A percentile compares a stretch with the other conserved stretches of the same genome.
These are phyloP conservation scores for Cossypha heuglini DNA, from an alignment of 2,797 vertebrate genomes.

Conservation along the genomic window DNA sequence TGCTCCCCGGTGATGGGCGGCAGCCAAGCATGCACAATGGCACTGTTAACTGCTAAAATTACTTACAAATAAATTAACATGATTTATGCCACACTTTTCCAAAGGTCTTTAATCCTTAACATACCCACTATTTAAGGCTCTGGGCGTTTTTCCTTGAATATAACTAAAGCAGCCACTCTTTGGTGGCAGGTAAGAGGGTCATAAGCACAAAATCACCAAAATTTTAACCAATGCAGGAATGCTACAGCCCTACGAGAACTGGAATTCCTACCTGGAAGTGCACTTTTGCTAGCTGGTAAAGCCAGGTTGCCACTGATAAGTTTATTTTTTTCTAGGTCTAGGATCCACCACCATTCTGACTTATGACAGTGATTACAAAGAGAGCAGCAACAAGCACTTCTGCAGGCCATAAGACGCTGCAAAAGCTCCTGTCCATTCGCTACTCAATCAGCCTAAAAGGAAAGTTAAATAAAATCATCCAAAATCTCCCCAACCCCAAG, in stretches of 20 bases:
- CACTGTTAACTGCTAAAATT: not conserved
- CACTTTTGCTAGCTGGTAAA: not conserved
- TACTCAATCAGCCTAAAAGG: not conserved
- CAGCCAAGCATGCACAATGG: constrained; percentile 43
- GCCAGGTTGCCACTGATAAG: not conserved
- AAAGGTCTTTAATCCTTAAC: not conserved
- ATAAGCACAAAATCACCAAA: accelerated
- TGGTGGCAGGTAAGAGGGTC: not conserved
- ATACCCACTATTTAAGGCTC: not conserved
- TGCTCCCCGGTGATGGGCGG: not conserved
- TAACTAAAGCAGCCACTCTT: not conserved
- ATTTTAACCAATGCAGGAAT: not conserved
- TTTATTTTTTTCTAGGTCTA: not conserved
- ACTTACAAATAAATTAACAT: not conserved
- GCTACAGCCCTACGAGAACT: not conserved
- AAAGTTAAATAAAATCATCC: not conserved
- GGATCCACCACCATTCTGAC: not conserved
- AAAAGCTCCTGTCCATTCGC: not conserved
- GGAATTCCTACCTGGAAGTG: not conserved
- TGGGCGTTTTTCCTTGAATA: not conserved
- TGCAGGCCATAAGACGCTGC: not conserved
- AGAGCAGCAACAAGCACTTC: not conserved
- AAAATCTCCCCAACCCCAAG: not conserved
- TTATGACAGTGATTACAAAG: not conserved
- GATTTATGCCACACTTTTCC: not conserved